A percentile compares a stretch with the other conserved stretches of the same genome.
Evolutionary conservation across 2,888 invertebrate species (phyloP).

Genomic region (Cantharis nigra): DNA sequence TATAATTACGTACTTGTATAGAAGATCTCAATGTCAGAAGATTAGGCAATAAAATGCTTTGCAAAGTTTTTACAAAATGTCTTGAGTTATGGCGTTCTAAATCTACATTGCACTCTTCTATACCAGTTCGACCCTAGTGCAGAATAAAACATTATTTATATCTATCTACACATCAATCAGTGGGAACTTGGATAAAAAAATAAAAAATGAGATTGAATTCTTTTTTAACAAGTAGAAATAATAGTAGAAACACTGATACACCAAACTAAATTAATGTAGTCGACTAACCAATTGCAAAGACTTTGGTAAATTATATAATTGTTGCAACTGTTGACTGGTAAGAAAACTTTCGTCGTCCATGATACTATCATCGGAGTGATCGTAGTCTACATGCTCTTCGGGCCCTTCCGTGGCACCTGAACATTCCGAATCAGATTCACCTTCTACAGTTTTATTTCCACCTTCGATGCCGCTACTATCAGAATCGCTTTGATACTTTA

Average conservation of each 20-base stretch:
- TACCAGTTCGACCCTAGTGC: conserved; percentile 52
- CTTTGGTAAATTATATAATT: conserved; percentile 63
- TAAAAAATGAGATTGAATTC: too few relatives aligned
- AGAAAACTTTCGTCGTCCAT: conserved; percentile 77
- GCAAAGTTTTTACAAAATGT: conserved; percentile 79
- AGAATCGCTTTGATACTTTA: conserved; percentile 67
- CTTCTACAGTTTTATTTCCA: conserved; percentile 52
- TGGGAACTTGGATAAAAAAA: neutral
- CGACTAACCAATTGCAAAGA: conserved; percentile 59
- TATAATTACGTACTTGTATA: conserved; percentile 64
- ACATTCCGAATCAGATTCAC: conserved; percentile 53
- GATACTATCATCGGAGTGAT: conserved; percentile 68
- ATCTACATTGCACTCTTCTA: conserved; percentile 75
- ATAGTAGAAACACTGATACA: too few relatives aligned
- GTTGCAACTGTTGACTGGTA: conserved; percentile 55
- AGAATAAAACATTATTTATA: conserved; percentile 27
- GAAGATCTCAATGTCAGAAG: conserved; percentile 76
- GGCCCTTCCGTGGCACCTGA: conserved; percentile 74
- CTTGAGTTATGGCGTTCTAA: conserved; percentile 85
- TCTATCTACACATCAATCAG: too few relatives aligned
- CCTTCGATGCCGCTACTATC: conserved; percentile 60
- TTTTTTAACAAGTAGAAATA: too few relatives aligned
- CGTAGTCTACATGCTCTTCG: conserved; percentile 63
- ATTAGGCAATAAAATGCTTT: conserved; percentile 75
- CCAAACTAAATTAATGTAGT: neutral